Evolutionary conservation across 2,888 invertebrate genomes (phyloP).

Genomic region (Oligia strigilis): DNA sequence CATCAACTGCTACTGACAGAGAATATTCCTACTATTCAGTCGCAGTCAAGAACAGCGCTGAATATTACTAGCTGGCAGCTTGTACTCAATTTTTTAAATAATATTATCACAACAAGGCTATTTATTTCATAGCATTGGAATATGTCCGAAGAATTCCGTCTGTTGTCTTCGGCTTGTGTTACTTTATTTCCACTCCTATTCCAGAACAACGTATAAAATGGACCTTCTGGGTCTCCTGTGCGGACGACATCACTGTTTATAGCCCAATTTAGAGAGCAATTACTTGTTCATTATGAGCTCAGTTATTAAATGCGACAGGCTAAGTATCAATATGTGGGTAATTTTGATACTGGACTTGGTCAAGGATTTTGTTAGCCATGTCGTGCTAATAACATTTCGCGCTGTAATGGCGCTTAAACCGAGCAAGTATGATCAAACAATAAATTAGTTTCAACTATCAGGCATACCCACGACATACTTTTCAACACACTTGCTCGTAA

Average conservation of each 20-base stretch:
- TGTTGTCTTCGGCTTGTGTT: neutral
- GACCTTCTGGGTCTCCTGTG: slow-evolving; percentile 26
- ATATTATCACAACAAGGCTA: neutral
- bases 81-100: too few relatives aligned
- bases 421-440: neutral
- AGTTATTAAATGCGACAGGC: slow-evolving; percentile 51
- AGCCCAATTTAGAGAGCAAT: slow-evolving; percentile 67
- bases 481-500: too few relatives aligned
- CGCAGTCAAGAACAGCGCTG: neutral
- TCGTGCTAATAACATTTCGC: neutral
- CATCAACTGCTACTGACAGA: too few relatives aligned
- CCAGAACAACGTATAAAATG: neutral
- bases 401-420: neutral
- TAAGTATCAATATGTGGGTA: slow-evolving; percentile 45
- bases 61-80: neutral
- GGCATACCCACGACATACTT: neutral
- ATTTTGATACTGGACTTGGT: slow-evolving; percentile 26
- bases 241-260: slow-evolving; percentile 49
- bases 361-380: slow-evolving; percentile 17
- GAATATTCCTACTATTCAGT: too few relatives aligned
- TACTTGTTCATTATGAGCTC: slow-evolving; percentile 65
- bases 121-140: neutral
- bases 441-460: too few relatives aligned
- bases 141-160: neutral
- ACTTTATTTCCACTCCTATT: neutral